phyloP scores from a whole-genome alignment of 2,888 invertebrate genomes.

The Diaprepes abbreviatus region DNA sequence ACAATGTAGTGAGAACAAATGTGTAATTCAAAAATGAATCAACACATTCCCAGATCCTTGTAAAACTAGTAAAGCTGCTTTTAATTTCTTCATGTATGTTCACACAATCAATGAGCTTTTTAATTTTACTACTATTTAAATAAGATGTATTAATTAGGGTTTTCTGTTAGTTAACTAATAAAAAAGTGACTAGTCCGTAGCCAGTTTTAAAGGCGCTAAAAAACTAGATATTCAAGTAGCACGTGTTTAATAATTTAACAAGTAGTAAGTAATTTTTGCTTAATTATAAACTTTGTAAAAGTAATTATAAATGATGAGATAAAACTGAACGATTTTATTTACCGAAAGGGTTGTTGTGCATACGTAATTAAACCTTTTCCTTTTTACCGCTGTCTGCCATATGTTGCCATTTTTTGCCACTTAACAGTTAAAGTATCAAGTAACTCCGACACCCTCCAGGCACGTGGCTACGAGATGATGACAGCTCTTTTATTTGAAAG shows the following conservation, averaged over 20 bases:
- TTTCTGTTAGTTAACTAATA: no score
- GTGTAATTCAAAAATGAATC: no score
- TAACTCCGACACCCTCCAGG: slow-evolving; percentile 13
- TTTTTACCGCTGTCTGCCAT: slow-evolving; percentile 30
- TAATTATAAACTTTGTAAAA: background rate
- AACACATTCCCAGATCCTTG: no score
- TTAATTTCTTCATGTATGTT: no score
- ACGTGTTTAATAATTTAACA: background rate
- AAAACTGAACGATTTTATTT: background rate
- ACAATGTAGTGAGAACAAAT: no score
- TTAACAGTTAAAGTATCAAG: slow-evolving; percentile 28
- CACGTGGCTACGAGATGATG: slow-evolving; percentile 27
- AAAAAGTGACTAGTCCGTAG: no score
- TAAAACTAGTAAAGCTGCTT: no score
- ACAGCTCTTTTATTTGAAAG: slow-evolving; percentile 11
- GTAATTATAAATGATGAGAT: background rate
- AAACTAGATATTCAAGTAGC: background rate
- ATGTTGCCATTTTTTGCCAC: slow-evolving; percentile 40
- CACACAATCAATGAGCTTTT: no score
- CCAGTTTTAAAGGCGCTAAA: no score
- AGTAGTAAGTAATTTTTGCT: background rate
- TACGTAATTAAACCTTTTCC: slow-evolving; percentile 21
- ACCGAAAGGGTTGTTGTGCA: background rate
- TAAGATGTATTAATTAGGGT: no score
- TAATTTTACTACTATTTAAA: no score